Conservation (phyloP, 2,888 invertebrate species). For the Meta bourneti region DNA sequence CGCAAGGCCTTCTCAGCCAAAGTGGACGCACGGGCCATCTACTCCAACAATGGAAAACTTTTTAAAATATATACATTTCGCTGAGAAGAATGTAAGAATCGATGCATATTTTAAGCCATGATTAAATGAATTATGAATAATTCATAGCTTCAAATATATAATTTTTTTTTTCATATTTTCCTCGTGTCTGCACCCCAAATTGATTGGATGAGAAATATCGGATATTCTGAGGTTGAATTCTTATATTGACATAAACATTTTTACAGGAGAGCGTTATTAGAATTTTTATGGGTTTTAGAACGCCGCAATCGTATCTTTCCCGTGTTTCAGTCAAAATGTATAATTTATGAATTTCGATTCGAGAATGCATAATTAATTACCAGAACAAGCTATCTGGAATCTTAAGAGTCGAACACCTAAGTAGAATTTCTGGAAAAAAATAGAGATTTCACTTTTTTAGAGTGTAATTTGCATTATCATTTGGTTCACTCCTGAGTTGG, state of each 20-base stretch:
- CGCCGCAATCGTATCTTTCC: background rate
- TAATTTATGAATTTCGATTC: constrained; percentile 7
- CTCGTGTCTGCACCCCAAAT: constrained; percentile 27
- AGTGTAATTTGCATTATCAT: no score
- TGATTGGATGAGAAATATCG: constrained; percentile 36
- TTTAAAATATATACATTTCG: constrained; percentile 21
- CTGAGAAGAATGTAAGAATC: background rate
- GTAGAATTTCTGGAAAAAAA: no score
- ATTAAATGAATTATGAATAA: constrained; percentile 54
- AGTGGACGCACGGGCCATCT: background rate
- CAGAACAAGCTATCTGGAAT: background rate
- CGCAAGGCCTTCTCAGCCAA: background rate
- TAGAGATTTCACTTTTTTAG: no score
- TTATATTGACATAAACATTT: constrained; percentile 4
- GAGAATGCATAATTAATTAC: background rate
- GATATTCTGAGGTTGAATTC: background rate
- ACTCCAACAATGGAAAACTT: background rate
- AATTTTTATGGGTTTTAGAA: constrained; percentile 12
- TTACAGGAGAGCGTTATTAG: background rate
- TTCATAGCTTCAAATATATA: constrained; percentile 30
- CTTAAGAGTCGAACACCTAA: no score
- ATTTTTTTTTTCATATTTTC: background rate
- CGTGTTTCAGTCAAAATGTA: background rate
- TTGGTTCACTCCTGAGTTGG: no score
- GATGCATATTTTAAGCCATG: constrained; percentile 32